phyloP scores from a whole-genome alignment of 2,888 invertebrate species.

The Psylliodes chrysocephalus region DNA sequence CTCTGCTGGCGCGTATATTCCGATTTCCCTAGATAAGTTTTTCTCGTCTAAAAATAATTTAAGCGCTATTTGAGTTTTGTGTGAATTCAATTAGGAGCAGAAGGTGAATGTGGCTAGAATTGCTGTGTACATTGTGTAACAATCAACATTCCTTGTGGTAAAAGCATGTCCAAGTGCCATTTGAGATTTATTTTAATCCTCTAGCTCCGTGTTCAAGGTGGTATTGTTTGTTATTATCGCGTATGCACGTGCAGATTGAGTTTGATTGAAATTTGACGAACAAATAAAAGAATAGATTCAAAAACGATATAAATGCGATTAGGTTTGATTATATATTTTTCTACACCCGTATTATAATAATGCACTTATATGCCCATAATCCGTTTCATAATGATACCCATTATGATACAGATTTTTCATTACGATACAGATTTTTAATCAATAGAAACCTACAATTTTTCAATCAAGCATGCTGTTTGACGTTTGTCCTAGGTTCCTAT shows the following conservation, averaged over 20 bases:
- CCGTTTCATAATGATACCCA: no score
- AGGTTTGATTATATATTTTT: no score
- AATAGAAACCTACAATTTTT: no score
- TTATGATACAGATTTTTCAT: no score
- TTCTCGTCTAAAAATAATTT: not conserved
- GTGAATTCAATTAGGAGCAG: slow-evolving; percentile 1
- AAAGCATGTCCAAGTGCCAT: not conserved
- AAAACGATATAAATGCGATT: no score
- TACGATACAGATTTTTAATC: no score
- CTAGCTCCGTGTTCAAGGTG: not conserved
- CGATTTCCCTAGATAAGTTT: not conserved
- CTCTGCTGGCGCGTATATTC: not conserved
- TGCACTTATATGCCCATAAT: no score
- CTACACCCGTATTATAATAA: no score
- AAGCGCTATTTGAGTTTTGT: not conserved
- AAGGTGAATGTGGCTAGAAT: not conserved
- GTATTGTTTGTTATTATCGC: not conserved
- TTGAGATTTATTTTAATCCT: not conserved
- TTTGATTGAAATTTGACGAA: no score
- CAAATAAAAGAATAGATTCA: no score
- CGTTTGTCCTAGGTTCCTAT: no score
- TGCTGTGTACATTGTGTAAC: not conserved
- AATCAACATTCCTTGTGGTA: not conserved
- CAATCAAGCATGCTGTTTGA: no score
- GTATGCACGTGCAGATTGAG: not conserved